Evolutionary conservation across 2,113 vertebrate genomes (phyloP).

Genomic region (Hippocampus comes): DNA sequence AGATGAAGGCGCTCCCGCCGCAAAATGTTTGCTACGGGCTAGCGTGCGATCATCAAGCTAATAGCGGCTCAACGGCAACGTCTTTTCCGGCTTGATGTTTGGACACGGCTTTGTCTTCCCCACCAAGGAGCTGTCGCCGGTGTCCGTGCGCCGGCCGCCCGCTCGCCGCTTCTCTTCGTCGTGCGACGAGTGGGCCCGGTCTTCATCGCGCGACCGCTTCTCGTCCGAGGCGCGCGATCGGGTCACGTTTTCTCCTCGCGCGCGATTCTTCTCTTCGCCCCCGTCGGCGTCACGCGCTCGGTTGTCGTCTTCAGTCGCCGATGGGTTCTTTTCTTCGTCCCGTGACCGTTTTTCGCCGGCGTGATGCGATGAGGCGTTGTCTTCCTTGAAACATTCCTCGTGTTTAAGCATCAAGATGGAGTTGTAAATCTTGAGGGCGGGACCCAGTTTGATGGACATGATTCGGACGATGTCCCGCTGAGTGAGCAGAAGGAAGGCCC

Average conservation of each 20-base stretch:
- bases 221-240: background rate
- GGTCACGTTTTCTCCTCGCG: background rate
- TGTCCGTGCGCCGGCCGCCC: background rate
- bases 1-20: background rate
- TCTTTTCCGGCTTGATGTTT: background rate
- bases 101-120: no score
- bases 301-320: background rate
- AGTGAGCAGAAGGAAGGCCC: conserved; percentile 74
- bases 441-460: conserved; percentile 77
- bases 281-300: background rate
- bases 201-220: background rate
- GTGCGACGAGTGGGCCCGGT: background rate
- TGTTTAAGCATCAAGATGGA: conserved; percentile 79
- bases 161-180: background rate
- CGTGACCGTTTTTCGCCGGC: background rate
- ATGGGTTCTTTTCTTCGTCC: background rate
- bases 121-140: background rate
- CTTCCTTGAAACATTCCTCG: background rate
- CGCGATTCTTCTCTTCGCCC: background rate
- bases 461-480: conserved; percentile 75
- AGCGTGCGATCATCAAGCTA: background rate
- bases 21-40: background rate
- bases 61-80: background rate
- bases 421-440: conserved; percentile 79
- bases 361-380: background rate